Evolutionary conservation across 2,797 vertebrate genomes (phyloP), one percentile per base, ranked within the genome.

Genomic region (Leontocebus nigricollis): DNA sequence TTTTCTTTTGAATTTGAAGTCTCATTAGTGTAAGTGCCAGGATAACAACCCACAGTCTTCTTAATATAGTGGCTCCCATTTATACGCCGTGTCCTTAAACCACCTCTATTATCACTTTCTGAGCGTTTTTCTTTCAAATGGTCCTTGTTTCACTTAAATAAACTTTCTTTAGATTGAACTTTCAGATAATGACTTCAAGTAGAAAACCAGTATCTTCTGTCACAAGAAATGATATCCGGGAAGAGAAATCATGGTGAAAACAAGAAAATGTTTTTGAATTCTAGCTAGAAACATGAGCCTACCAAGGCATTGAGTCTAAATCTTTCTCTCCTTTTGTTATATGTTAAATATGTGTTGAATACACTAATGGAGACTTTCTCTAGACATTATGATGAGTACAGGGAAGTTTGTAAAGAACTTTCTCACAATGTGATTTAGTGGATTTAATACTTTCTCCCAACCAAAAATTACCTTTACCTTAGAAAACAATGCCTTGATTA

Each of bases 41-140:
- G 52, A 73, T 48, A 79, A 85, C 67, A 93, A 52, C 85, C 81
- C 46, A 88, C 46, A 52, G 48, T 15, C 26, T 57, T 96, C 96
- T 97, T 86, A 97, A 92, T 88, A 46, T 64, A 92, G 81, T 52
- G 39, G 46, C 30, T 97, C 26, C 46, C 17, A 41, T 94, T 96
- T 95, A 79, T 24, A 89, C 82, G 55, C 22, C 57, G 41, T 70
- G 41, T 82, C 77, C 85, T 96, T 67, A 90, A 27, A 44, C 30
- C 24, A 79, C 77, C 93, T 92, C 85, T 81, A 19, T 59, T 70
- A 30, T n/a, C 64, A 72, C 64, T 76, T 82, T 77, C 50, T 70
- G 59, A 39, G 44, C 79, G 46, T 61, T 94, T 93, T 90, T 46
- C 36, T 96, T 90, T 90, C 41, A 92, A 90, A 92, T 84, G 39